Percentiles rank a stretch among this genome's conserved stretches.
Evolutionary conservation across 2,797 vertebrate genomes (phyloP).

Genomic region (Sarcophilus harrisii): DNA sequence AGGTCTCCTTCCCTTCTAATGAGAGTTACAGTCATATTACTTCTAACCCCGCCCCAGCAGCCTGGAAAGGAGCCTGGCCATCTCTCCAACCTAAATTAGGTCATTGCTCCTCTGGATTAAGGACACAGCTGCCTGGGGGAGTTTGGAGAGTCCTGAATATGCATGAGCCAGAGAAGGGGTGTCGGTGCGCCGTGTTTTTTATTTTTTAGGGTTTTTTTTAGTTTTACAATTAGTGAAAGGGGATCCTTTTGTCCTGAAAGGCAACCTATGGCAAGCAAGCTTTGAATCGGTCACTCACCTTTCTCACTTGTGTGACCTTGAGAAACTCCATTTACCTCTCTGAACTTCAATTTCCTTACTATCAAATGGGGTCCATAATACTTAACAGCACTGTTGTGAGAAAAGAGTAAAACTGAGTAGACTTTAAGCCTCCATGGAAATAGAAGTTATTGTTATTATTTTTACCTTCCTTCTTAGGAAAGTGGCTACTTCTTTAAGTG

Average conservation of each 20-base stretch:
- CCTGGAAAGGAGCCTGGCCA: neutral
- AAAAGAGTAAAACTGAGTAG: neutral
- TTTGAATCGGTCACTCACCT: neutral
- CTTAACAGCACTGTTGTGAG: neutral
- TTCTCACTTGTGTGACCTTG: neutral
- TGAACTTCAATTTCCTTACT: neutral
- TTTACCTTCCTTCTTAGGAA: neutral
- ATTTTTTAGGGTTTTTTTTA: neutral
- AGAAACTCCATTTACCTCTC: neutral
- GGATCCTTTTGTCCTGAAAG: neutral
- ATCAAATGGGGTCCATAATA: neutral
- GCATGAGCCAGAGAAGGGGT: neutral
- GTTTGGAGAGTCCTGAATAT: neutral
- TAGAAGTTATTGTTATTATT: conserved; percentile 1
- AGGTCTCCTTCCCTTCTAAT: neutral
- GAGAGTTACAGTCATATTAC: neutral
- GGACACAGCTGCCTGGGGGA: conserved; percentile 20
- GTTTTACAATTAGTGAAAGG: neutral
- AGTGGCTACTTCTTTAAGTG: neutral
- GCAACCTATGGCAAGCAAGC: neutral
- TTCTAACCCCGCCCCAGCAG: neutral
- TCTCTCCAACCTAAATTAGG: neutral
- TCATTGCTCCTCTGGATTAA: conserved; percentile 1
- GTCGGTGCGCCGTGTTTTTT: neutral
- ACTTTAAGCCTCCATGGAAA: neutral